A percentile compares a stretch with the other conserved stretches of the same genome.
These are phyloP conservation scores for Caenorhabditis zanzibari DNA, from an alignment of 2,888 invertebrate species.

Conservation along the genomic window DNA sequence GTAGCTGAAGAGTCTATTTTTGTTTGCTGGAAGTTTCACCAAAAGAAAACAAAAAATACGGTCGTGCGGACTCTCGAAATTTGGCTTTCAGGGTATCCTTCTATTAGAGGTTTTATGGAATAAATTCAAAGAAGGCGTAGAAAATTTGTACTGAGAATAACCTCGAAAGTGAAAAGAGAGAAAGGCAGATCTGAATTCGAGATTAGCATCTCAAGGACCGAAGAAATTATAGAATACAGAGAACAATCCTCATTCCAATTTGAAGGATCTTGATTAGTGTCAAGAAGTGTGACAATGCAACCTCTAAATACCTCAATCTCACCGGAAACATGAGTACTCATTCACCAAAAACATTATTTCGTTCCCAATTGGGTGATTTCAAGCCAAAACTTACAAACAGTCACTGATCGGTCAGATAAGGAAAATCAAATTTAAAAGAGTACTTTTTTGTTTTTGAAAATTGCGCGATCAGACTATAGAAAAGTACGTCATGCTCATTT, in stretches of 20 bases:
- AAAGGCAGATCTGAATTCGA: neutral
- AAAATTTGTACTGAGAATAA: neutral
- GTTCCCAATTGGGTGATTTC: neutral
- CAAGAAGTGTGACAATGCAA: neutral
- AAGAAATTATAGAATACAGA: neutral
- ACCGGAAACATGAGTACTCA: constrained; percentile 21
- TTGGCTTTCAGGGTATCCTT: no score
- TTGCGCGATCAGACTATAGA: neutral
- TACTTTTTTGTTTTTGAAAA: neutral
- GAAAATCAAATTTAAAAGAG: neutral
- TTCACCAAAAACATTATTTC: constrained; percentile 8
- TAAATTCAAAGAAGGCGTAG: neutral
- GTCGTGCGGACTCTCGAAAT: no score
- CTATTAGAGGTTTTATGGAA: no score
- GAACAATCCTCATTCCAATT: neutral
- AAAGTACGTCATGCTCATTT: constrained; percentile 17
- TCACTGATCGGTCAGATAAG: constrained; percentile 51
- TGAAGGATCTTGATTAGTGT: no score
- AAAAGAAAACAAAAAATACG: no score
- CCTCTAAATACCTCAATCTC: constrained; percentile 8
- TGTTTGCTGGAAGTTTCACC: no score
- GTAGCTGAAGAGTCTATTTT: no score
- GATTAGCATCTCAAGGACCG: neutral
- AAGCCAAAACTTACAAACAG: constrained; percentile 25
- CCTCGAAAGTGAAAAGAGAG: neutral